Base-by-base conservation (phyloP, 2,888 invertebrate species). In the Adela reaumurella region DNA sequence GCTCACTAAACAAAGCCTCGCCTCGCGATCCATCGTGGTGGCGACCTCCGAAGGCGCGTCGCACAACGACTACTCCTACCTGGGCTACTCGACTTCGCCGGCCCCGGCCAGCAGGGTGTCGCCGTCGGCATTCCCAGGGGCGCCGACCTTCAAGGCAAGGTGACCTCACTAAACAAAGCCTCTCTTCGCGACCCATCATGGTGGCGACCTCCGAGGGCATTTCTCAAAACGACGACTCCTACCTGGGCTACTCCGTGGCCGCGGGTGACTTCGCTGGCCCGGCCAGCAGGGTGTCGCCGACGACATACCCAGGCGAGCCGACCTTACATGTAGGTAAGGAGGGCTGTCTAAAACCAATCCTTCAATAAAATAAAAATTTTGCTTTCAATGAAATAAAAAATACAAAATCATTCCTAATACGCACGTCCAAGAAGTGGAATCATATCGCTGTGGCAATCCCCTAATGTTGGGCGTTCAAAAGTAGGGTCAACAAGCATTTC, bases 91-190 rank as follows among this genome's bases (percentile, higher is more conserved):
- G 91, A 96, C 63, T 97, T 97, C 62, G 85, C 86, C 62, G 92
- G 90, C 10, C 82, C 83, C 58, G 89, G 89, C 45, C 11, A 8
- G 54, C 86, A 86, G 56, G 90, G 89, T 47, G 88, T 92, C n/a
- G 97, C 94, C 43, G 92, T 96, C 48, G 97, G 97, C 2, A 92
- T 95, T 72, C 98, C 98, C 0, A 84, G 94, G 59, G 97, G 94
- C 49, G 84, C 87, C 53, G 84, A 86, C 53, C 82, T 97, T 17
- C 82, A 84, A 49, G 98, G 97, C 66, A 90, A 94, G 83, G 94
- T 90, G 64, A 63, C 68, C 57, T n/a, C n/a, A n/a, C n/a, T n/a
- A n/a, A n/a, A 11, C 17, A 43, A 8, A 17, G 43, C 10, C 5
- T 17, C 6, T 8, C 4, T 8, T 17, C 17, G 4, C 17, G 43